Evolutionary conservation across 2,888 invertebrate species (phyloP).

Genomic region (Hypomecis atomaria): DNA sequence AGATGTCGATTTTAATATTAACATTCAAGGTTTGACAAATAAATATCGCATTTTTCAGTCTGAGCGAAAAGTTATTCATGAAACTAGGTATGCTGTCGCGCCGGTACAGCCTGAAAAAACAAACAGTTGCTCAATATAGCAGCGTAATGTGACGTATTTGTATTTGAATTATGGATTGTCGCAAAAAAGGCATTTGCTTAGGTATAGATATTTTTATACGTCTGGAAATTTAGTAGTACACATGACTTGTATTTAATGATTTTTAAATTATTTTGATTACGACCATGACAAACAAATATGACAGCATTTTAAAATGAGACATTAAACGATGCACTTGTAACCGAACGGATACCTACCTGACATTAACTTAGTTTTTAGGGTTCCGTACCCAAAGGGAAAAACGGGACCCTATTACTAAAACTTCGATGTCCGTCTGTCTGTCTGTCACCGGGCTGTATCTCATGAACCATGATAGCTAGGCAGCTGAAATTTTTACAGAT

Average conservation of each 20-base stretch:
- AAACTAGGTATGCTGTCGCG: neutral
- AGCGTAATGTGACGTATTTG: too few species aligned
- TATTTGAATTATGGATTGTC: too few species aligned
- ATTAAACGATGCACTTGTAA: neutral
- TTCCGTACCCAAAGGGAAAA: too few species aligned
- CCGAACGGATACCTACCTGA: too few species aligned
- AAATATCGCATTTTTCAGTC: conserved; percentile 5
- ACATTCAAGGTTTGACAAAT: conserved; percentile 14
- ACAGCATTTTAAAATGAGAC: neutral
- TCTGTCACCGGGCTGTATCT: too few species aligned
- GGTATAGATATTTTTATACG: neutral
- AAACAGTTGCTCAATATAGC: too few species aligned
- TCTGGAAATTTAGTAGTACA: neutral
- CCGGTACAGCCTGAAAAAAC: too few species aligned
- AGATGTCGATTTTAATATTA: conserved; percentile 9
- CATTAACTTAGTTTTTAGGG: too few species aligned
- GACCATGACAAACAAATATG: neutral
- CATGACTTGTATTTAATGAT: neutral
- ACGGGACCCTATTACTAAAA: too few species aligned
- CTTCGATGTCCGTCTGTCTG: too few species aligned
- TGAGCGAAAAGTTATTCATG: conserved; percentile 3
- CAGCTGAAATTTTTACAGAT: too few species aligned
- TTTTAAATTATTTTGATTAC: conserved; percentile 1
- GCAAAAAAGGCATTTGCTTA: neutral
- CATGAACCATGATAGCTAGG: too few species aligned